A percentile compares a stretch with the other conserved stretches of the same genome.
Evolutionary conservation across 1,140 invertebrate genomes (phyloP).

Genomic region (Nebria ingens): DNA sequence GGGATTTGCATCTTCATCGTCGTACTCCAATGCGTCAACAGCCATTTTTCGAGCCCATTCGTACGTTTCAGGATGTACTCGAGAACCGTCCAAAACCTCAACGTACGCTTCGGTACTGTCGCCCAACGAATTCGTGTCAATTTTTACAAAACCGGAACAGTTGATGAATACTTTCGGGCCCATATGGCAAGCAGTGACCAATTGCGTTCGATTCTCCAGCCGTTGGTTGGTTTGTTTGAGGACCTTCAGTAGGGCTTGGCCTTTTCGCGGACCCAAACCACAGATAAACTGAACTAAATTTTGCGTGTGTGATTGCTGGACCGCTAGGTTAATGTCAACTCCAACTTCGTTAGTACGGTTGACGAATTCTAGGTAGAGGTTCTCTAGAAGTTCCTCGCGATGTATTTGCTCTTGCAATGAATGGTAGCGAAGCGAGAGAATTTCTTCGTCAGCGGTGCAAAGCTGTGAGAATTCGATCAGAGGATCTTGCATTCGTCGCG

Average conservation of each 20-base stretch:
- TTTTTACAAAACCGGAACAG: slow-evolving; percentile 98
- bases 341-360: slow-evolving; percentile 94
- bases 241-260: slow-evolving; percentile 76
- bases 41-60: slow-evolving; percentile 99
- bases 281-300: slow-evolving; percentile 96
- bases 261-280: slow-evolving; percentile 93
- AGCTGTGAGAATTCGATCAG: slow-evolving; percentile 92
- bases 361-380: slow-evolving; percentile 85
- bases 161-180: slow-evolving; percentile 99
- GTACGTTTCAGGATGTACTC: slow-evolving; percentile 98
- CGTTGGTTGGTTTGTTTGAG: slow-evolving; percentile 90
- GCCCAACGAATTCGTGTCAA: slow-evolving; percentile 89
- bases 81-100: slow-evolving; percentile 92
- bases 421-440: slow-evolving; percentile 88
- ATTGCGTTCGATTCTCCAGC: slow-evolving; percentile 87
- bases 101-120: slow-evolving; percentile 91
- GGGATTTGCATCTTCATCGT: slow-evolving; percentile 92
- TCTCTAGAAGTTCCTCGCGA: slow-evolving; percentile 78
- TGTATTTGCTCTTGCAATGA: slow-evolving; percentile 73
- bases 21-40: slow-evolving; percentile 96
- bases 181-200: slow-evolving; percentile 92
- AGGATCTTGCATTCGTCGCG: slow-evolving; percentile 88
- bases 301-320: slow-evolving; percentile 76
- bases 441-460: slow-evolving; percentile 91
- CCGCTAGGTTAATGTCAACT: slow-evolving; percentile 92